phyloP scores from a whole-genome alignment of 1,140 invertebrate genomes.

The Ladona fulva region DNA sequence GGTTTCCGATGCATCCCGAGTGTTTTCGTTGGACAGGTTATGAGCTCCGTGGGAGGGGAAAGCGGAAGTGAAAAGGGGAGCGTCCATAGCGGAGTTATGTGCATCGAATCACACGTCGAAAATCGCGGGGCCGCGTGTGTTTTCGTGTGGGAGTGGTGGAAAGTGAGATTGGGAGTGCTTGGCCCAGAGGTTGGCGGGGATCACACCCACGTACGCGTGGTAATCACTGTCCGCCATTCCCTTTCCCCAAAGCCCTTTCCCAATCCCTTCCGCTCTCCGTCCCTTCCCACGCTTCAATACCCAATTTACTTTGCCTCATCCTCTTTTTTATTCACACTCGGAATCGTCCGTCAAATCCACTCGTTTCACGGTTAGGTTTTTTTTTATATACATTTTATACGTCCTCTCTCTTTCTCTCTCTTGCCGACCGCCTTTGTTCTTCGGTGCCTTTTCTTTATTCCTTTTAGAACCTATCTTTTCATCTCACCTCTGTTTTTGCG shows the following conservation, averaged over 20 bases:
- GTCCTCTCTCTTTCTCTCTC: too few relatives aligned
- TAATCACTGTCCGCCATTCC: background rate
- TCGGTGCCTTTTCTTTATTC: too few relatives aligned
- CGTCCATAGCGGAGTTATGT: background rate
- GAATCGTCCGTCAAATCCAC: too few relatives aligned
- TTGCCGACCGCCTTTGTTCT: too few relatives aligned
- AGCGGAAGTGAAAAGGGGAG: background rate
- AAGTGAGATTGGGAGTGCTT: slow-evolving; percentile 2
- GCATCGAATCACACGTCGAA: background rate
- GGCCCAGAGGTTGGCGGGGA: too few relatives aligned
- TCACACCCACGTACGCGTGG: background rate
- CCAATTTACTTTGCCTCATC: background rate
- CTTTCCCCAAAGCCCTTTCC: background rate
- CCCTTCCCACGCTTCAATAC: background rate
- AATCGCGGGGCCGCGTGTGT: background rate
- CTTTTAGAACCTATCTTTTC: too few relatives aligned
- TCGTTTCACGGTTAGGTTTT: too few relatives aligned
- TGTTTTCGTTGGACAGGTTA: background rate
- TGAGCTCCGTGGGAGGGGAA: background rate
- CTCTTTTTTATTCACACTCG: too few relatives aligned
- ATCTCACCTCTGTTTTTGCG: too few relatives aligned
- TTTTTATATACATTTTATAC: too few relatives aligned
- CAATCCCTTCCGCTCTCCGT: background rate
- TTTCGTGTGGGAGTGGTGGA: background rate
- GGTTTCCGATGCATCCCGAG: background rate